phyloP scores from a whole-genome alignment of 2,113 vertebrate species.

The Petrocephalus zakoni region DNA sequence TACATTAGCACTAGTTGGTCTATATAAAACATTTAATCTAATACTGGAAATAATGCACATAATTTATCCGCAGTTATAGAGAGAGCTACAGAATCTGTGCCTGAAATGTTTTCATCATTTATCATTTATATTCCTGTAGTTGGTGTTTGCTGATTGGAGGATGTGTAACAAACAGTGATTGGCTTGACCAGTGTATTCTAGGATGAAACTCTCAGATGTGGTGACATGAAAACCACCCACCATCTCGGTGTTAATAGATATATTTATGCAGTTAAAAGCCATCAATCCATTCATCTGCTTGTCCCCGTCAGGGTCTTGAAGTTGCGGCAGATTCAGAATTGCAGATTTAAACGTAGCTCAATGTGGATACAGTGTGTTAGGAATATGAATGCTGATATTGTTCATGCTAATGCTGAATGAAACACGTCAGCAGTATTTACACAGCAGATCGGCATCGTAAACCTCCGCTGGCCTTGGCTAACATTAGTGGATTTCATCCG shows the following conservation, averaged over 20 bases:
- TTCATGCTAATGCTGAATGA: neutral
- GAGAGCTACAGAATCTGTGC: neutral
- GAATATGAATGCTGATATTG: neutral
- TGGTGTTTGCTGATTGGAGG: neutral
- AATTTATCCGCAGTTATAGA: neutral
- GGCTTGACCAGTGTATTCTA: neutral
- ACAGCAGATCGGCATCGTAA: neutral
- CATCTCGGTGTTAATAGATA: neutral
- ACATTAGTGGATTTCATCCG: conserved; percentile 21
- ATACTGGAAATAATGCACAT: neutral
- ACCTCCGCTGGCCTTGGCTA: neutral
- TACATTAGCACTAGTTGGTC: neutral
- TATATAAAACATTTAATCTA: neutral
- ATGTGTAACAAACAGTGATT: neutral
- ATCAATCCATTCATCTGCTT: neutral
- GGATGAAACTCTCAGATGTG: neutral
- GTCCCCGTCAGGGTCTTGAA: neutral
- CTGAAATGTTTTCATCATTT: neutral
- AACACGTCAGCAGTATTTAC: neutral
- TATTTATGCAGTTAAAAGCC: neutral
- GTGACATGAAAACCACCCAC: neutral
- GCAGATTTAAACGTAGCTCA: neutral
- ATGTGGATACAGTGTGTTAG: neutral
- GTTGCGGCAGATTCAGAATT: neutral
- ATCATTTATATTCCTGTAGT: neutral